Evolutionary conservation across 2,797 vertebrate genomes (phyloP).

Genomic region (Epinephelus awoara): DNA sequence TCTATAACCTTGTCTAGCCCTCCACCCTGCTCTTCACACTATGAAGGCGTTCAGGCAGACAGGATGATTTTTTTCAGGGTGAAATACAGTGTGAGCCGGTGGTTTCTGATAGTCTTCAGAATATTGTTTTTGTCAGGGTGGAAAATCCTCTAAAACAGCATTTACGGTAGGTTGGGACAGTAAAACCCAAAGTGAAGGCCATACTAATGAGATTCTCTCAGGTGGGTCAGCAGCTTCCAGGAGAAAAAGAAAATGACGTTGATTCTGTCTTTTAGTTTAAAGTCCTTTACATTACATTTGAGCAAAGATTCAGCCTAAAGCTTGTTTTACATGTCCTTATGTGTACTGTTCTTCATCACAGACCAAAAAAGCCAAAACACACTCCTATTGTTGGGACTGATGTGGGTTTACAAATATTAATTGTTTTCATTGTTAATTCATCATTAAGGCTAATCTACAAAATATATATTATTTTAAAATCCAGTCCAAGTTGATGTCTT

Average conservation of each 20-base stretch:
- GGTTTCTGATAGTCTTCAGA: conserved; percentile 26
- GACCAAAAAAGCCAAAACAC: too few relatives aligned
- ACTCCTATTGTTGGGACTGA: too few relatives aligned
- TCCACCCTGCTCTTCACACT: conserved; percentile 20
- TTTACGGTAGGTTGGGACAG: conserved; percentile 8
- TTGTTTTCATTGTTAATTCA: too few relatives aligned
- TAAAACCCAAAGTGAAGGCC: conserved; percentile 1
- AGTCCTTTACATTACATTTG: too few relatives aligned
- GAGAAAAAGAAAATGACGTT: too few relatives aligned
- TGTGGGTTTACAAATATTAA: too few relatives aligned
- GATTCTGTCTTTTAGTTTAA: neutral
- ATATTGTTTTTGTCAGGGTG: conserved; percentile 44
- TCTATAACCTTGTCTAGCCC: conserved; percentile 55
- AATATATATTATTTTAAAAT: too few relatives aligned
- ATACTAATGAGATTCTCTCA: conserved; percentile 28
- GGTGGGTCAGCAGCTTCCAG: neutral
- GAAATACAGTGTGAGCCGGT: conserved; percentile 24
- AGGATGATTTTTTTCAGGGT: neutral
- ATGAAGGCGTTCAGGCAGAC: conserved; percentile 35
- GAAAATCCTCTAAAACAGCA: conserved; percentile 38
- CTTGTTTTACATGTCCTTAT: too few relatives aligned
- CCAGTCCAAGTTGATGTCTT: too few relatives aligned
- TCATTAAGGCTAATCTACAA: too few relatives aligned
- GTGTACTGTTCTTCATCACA: too few relatives aligned
- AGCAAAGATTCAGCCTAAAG: too few relatives aligned